A percentile compares a stretch with the other conserved stretches of the same genome.
Conservation (phyloP, 2,113 vertebrate species). For the Ailurus styani region DNA sequence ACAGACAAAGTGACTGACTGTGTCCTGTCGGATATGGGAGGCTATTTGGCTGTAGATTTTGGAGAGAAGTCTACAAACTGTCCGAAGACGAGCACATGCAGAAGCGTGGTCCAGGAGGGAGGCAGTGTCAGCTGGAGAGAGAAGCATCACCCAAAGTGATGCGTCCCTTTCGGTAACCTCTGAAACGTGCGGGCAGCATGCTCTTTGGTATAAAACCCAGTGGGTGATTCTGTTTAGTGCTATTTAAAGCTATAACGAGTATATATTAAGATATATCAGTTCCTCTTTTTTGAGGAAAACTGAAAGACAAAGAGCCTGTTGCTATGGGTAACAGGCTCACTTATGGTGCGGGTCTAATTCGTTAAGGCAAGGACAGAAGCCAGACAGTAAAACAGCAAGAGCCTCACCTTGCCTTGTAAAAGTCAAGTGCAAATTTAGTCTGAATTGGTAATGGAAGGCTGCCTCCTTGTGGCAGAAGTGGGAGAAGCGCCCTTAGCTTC, state of each 20-base stretch:
- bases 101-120: not conserved
- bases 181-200: not conserved
- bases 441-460: conserved; percentile 6
- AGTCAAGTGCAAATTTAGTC: not conserved
- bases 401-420: not conserved
- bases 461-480: conserved; percentile 43
- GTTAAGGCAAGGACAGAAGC: not conserved
- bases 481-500: not conserved
- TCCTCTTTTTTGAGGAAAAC: conserved; percentile 39
- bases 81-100: not conserved
- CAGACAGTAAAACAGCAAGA: not conserved
- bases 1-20: too few relatives aligned
- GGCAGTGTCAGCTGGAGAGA: not conserved
- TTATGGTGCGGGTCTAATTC: not conserved
- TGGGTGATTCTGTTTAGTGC: not conserved
- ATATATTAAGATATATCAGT: not conserved
- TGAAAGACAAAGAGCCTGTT: not conserved
- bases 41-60: not conserved
- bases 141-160: not conserved
- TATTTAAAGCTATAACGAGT: conserved; percentile 12
- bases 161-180: not conserved
- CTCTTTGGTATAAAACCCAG: not conserved
- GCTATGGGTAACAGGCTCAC: not conserved
- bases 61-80: not conserved
- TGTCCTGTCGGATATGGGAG: not conserved